Conservation (phyloP, 2,888 invertebrate species). For the Aphidoletes aphidimyza region DNA sequence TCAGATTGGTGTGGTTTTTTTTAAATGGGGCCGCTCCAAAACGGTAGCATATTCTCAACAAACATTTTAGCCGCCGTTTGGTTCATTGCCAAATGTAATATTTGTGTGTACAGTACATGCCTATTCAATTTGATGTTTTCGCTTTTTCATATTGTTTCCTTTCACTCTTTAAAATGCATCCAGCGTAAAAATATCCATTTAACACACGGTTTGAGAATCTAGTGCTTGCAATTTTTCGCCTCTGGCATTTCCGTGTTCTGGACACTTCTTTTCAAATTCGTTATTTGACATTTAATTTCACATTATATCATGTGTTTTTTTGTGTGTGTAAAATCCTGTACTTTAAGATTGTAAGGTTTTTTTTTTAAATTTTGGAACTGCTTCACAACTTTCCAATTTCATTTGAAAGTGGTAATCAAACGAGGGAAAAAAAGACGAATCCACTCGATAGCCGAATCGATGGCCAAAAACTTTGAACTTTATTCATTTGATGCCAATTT, state of each 20-base stretch:
- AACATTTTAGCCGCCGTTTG: too few species aligned
- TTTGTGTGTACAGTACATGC: too few species aligned
- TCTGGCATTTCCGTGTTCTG: too few species aligned
- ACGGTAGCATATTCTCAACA: neutral
- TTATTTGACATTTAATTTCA: neutral
- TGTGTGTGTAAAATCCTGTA: neutral
- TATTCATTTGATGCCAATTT: slow-evolving; percentile 6
- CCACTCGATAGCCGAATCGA: too few species aligned
- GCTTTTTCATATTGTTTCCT: neutral
- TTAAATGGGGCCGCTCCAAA: neutral
- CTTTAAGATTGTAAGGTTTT: neutral
- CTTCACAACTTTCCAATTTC: too few species aligned
- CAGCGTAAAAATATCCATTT: neutral
- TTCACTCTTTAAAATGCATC: neutral
- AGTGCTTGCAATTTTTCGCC: too few species aligned
- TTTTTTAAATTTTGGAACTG: neutral
- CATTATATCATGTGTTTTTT: neutral
- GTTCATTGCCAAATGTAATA: slow-evolving; percentile 3
- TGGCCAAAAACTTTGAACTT: too few species aligned
- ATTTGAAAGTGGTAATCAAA: too few species aligned
- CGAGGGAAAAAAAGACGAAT: too few species aligned
- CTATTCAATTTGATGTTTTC: too few species aligned
- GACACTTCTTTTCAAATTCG: neutral
- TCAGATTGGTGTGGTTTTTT: neutral
- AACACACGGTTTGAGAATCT: too few species aligned